Conservation (phyloP, 2,113 vertebrate genomes). For the Psettodes erumei region DNA sequence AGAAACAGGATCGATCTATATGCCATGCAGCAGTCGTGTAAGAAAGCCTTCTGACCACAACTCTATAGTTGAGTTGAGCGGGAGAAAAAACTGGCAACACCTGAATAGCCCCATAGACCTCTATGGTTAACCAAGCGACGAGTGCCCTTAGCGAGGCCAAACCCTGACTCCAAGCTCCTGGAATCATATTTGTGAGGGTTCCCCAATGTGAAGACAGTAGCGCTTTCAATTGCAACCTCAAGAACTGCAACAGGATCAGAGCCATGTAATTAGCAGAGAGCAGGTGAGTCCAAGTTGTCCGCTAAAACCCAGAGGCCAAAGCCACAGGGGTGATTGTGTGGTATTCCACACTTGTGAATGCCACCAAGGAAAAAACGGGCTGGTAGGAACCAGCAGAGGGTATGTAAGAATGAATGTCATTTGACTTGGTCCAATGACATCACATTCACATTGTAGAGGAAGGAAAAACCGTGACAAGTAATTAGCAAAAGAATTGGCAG, state of each 20-base stretch:
- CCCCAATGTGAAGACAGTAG: slow-evolving; percentile 48
- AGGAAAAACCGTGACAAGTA: background rate
- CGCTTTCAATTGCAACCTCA: slow-evolving; percentile 59
- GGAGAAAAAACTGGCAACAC: slow-evolving; percentile 56
- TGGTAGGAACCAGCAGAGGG: slow-evolving; percentile 6
- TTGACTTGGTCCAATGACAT: slow-evolving; percentile 37
- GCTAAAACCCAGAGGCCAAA: slow-evolving; percentile 38
- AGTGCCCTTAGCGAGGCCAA: slow-evolving; percentile 44
- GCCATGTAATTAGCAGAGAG: slow-evolving; percentile 61
- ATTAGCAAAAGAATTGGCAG: background rate
- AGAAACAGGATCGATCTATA: background rate
- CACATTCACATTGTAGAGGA: background rate
- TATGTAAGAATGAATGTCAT: slow-evolving; percentile 24
- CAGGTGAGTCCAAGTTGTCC: slow-evolving; percentile 68
- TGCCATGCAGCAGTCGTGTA: background rate
- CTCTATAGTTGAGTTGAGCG: slow-evolving; percentile 19
- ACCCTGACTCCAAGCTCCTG: slow-evolving; percentile 35
- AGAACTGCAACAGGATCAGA: slow-evolving; percentile 37
- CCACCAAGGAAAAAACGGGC: slow-evolving; percentile 33
- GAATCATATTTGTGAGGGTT: slow-evolving; percentile 41
- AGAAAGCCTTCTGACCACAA: slow-evolving; percentile 11
- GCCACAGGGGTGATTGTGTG: slow-evolving; percentile 58
- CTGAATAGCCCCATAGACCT: slow-evolving; percentile 64
- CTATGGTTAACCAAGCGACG: slow-evolving; percentile 45
- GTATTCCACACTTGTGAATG: slow-evolving; percentile 30